A percentile compares a stretch with the other conserved stretches of the same genome.
Conservation (phyloP, 2,888 invertebrate species). For the Caenorhabditis imperialis region DNA sequence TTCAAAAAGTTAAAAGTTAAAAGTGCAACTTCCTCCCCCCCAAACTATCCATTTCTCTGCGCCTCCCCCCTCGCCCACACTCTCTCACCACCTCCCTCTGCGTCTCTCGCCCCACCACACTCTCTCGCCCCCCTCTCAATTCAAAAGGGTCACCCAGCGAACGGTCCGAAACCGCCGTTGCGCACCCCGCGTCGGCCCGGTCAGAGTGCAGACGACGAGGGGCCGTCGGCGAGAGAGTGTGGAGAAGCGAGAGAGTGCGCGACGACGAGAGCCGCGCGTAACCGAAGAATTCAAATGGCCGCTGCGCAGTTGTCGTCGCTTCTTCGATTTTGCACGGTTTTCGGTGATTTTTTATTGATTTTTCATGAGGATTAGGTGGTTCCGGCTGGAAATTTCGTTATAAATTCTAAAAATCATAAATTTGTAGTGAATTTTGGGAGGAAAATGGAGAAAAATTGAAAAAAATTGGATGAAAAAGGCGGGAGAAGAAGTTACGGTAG, state of each 20-base stretch:
- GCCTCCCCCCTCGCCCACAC: slow-evolving; percentile 3
- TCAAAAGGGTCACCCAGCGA: slow-evolving; percentile 39
- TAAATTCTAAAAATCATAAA: neutral
- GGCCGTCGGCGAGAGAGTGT: slow-evolving; percentile 6
- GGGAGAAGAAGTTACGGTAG: no score
- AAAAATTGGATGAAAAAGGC: no score
- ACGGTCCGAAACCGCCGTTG: slow-evolving; percentile 15
- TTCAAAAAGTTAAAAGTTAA: no score
- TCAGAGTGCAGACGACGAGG: slow-evolving; percentile 11
- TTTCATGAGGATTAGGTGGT: no score
- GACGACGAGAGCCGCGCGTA: slow-evolving; percentile 45
- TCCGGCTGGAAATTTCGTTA: no score
- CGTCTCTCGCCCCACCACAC: neutral
- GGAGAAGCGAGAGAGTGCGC: slow-evolving; percentile 9
- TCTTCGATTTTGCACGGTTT: neutral
- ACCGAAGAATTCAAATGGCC: slow-evolving; percentile 53
- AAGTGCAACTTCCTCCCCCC: no score
- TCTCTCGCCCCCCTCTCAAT: slow-evolving; percentile 10
- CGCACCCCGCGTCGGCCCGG: slow-evolving; percentile 2
- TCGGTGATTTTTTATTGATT: slow-evolving; percentile 1
- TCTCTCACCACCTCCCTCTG: neutral
- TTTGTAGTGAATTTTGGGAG: neutral
- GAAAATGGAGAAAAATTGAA: no score
- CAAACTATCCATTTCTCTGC: slow-evolving; percentile 7
- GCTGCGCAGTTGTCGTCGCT: neutral